Percentiles rank a stretch among this genome's conserved stretches.
These are phyloP conservation scores for Cisticola juncidis DNA, from an alignment of 2,113 vertebrate species.

Conservation along the genomic window DNA sequence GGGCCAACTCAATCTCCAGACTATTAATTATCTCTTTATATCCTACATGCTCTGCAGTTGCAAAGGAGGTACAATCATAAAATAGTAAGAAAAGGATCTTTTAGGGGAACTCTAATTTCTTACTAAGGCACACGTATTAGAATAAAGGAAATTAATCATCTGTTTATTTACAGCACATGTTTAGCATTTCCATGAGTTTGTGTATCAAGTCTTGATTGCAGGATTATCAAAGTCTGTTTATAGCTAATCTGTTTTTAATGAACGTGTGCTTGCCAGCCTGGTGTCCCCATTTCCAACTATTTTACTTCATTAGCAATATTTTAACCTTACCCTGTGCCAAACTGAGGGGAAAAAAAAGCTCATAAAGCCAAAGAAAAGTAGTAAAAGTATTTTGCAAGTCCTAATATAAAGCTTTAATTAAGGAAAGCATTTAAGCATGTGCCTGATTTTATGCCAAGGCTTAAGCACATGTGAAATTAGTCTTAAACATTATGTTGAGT, in stretches of 20 bases:
- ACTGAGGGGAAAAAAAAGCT: background rate
- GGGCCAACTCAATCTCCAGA: background rate
- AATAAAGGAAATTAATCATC: conserved; percentile 45
- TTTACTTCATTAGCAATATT: conserved; percentile 8
- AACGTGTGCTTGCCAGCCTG: conserved; percentile 10
- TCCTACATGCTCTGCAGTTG: background rate
- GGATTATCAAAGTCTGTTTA: conserved; percentile 52
- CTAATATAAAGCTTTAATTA: conserved; percentile 40
- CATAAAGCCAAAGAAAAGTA: background rate
- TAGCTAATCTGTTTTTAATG: conserved; percentile 66
- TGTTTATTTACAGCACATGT: conserved; percentile 56
- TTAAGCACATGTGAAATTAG: conserved; percentile 54
- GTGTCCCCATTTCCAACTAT: conserved; percentile 1
- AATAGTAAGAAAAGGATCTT: background rate
- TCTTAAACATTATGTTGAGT: conserved; percentile 21
- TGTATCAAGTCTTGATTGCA: conserved; percentile 55
- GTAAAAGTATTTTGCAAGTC: conserved; percentile 16
- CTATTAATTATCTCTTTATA: conserved; percentile 26
- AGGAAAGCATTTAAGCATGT: conserved; percentile 37
- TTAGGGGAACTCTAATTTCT: conserved; percentile 21
- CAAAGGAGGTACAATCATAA: background rate
- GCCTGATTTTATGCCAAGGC: conserved; percentile 28
- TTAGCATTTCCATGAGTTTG: conserved; percentile 43
- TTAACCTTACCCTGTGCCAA: background rate
- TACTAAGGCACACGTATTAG: background rate